These are phyloP conservation scores for Hylia prasina DNA, from an alignment of 2,113 vertebrate species.

Conservation along the genomic window DNA sequence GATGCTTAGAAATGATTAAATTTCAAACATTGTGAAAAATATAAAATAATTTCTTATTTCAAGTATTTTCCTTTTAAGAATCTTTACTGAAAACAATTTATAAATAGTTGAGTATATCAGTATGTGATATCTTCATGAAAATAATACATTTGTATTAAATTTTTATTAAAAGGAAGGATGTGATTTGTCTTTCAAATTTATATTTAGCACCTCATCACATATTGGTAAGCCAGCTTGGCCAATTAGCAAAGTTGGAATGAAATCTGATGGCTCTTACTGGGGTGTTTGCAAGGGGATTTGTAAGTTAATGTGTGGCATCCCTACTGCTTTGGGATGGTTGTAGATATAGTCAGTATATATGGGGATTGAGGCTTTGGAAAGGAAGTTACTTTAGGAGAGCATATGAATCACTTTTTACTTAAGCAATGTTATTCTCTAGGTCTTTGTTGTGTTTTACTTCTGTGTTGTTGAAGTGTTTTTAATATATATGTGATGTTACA, in stretches of 20 bases:
- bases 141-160: neutral
- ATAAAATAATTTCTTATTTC: neutral
- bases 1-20: neutral
- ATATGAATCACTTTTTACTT: neutral
- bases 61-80: neutral
- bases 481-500: rapidly evolving
- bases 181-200: neutral
- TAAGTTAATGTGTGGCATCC: neutral
- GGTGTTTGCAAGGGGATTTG: neutral
- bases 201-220: neutral
- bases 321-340: neutral
- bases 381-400: neutral
- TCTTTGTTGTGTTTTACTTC: neutral
- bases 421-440: neutral
- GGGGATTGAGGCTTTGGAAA: neutral
- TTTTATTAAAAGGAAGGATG: neutral
- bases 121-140: neutral
- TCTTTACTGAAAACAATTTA: neutral
- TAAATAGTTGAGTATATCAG: neutral
- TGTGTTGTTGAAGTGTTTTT: neutral
- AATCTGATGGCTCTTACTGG: neutral
- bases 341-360: neutral
- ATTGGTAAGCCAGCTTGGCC: neutral
- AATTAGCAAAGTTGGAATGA: neutral
- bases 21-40: neutral